Evolutionary conservation across 2,888 invertebrate genomes (phyloP), one percentile per base, ranked within the genome.

Genomic region (Proisotoma minuta): DNA sequence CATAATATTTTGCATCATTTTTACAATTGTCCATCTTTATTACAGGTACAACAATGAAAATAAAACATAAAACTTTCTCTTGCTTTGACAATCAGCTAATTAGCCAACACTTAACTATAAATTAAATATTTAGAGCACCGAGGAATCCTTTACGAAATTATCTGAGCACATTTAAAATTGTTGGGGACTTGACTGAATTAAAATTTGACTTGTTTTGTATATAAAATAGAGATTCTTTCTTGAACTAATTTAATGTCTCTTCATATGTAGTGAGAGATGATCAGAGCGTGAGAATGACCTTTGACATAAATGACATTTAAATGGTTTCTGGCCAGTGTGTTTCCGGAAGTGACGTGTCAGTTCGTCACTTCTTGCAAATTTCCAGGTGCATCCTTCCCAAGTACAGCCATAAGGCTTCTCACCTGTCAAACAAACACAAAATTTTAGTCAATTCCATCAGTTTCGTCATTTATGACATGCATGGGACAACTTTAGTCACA

Each of bases 261-360:
- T 85, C 84, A 84, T 84, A 76, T 85, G 85, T 54, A 85, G 79
- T 2, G 84, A 82, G 62, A 85, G 78, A 74, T 85, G 85, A 75
- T 85, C 85, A 43, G 84, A 84, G 27, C 85, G 77, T 34, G 84
- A 82, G 77, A 85, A 85, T n/a, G 84, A 83, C 3, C 85, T 77
- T 68, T 84, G 83, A 75, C 85, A 85, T 47, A 84, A 77, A 48
- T 81, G 79, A 75, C 85, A 85, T 74, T 83, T 83, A 78, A 85
- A 86, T 3, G 85, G 85, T 54, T 84, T 78, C 73, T 84, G 84
- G 1, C 85, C 81, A 4, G 81, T 81, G 73, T 81, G 81, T 73
- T 81, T 81, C 29, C 84, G 77, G 75, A 79, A 83, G 75, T 84
- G 84, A 40, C 84, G 78, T 1, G 84, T 84, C 66, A 84, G 79